A percentile compares a stretch with the other conserved stretches of the same genome.
Evolutionary conservation across 1,140 invertebrate genomes (phyloP).

Genomic region (Papilio helenus): DNA sequence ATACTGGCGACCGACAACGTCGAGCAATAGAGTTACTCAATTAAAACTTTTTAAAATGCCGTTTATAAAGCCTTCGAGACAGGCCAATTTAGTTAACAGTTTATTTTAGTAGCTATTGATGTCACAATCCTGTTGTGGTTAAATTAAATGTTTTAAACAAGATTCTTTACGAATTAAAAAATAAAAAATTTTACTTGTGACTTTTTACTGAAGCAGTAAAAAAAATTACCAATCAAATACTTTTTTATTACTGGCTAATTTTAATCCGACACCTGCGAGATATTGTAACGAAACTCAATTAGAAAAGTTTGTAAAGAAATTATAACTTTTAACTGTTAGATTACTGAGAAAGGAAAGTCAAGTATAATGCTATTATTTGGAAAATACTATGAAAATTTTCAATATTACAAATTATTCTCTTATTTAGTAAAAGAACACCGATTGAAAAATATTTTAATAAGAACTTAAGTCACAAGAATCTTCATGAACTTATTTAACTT

Average conservation of each 20-base stretch:
- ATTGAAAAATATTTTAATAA: neutral
- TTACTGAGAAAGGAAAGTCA: neutral
- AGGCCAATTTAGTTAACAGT: slow-evolving; percentile 6
- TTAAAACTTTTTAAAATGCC: slow-evolving; percentile 21
- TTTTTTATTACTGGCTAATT: slow-evolving; percentile 2
- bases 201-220: neutral
- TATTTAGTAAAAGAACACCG: neutral
- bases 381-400: neutral
- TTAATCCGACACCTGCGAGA: neutral
- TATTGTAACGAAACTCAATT: neutral
- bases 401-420: neutral
- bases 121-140: neutral
- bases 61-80: slow-evolving; percentile 8
- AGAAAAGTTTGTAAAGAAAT: slow-evolving; percentile 1
- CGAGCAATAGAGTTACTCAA: neutral
- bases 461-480: neutral
- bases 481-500: neutral
- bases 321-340: neutral
- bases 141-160: neutral
- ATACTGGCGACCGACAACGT: neutral
- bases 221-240: neutral
- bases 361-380: neutral
- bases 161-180: neutral
- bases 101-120: neutral
- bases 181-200: neutral